Percentiles rank a stretch among this genome's conserved stretches.
Conservation (phyloP, 2,888 invertebrate genomes). For the Coelinius sp. region DNA sequence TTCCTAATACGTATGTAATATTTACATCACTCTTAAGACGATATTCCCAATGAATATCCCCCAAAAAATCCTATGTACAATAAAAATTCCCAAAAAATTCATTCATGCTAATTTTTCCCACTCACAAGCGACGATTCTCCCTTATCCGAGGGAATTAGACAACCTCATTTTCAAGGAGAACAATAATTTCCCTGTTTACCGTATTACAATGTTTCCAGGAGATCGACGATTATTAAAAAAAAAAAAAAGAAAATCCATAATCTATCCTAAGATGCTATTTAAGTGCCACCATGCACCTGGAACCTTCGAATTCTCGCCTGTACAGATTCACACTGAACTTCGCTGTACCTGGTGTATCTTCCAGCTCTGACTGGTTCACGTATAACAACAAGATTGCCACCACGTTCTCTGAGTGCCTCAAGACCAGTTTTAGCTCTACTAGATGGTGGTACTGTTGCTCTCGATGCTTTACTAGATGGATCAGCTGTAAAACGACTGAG, state of each 20-base stretch:
- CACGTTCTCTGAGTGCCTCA: constrained; percentile 69
- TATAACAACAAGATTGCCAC: constrained; percentile 71
- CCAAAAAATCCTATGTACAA: constrained; percentile 38
- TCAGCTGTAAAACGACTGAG: constrained; percentile 69
- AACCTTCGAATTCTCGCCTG: constrained; percentile 71
- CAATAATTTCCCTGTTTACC: constrained; percentile 18
- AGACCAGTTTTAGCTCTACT: constrained; percentile 62
- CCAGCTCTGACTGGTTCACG: constrained; percentile 71
- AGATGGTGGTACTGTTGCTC: constrained; percentile 39
- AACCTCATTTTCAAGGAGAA: background rate
- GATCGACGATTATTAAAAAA: constrained; percentile 21
- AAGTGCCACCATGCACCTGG: constrained; percentile 68
- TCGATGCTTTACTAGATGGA: constrained; percentile 41
- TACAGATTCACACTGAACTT: constrained; percentile 72
- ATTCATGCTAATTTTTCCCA: background rate
- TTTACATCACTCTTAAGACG: constrained; percentile 16
- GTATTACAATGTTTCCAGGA: background rate
- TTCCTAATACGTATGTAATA: constrained; percentile 8
- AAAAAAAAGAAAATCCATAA: too few relatives aligned
- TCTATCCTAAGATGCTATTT: constrained; percentile 39
- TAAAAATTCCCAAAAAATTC: constrained; percentile 1
- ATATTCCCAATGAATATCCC: background rate
- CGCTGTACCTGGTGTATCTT: constrained; percentile 70
- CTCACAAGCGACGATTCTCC: background rate
- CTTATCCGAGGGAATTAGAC: background rate